Evolutionary conservation across 2,888 invertebrate genomes (phyloP), one percentile per base, ranked within the genome.

Genomic region (Chymomyza amoena): DNA sequence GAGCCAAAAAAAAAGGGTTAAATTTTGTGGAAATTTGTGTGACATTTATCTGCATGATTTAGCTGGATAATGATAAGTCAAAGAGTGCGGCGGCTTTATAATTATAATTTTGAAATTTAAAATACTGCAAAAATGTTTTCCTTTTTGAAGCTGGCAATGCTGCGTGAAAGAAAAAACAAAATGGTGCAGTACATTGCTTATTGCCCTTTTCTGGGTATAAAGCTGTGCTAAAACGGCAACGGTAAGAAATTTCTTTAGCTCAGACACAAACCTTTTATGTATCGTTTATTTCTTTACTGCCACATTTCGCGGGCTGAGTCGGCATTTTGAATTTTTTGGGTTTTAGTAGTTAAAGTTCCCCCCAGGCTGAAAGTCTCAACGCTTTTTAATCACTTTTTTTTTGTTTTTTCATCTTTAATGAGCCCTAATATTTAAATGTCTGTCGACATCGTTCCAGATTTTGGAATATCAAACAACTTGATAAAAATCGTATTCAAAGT

Each of bases 21-120:
- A 70, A 77, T 64, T 70, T 67, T 79, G 82, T 74, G 84, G 80
- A 72, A 72, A 73, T 68, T 76, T 76, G 71, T 70, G 72, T 75
- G 78, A 82, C 80, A 79, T 82, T 87, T 75, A 84, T 73, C 73
- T 39, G n/a, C 15, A 50, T 64, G 20, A 74, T 75, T 67, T 72
- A 75, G n/a, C 4, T 51, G 68, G 20, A 54, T 6, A 15, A 52
- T 16, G 51, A 25, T 57, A 25, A 57, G 57, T 45, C 10, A 45
- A 45, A 3, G 39, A n/a, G 13, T 45, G 13, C 36, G 36, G 7
- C 32, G 39, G 3, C 4, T 45, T 45, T 10, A 13, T 45, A 13
- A 13, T 36, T 36, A 36, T 9, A 45, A 45, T 45, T 45, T 45
- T 45, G 0, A 13, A 45, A 45, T 45, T 45, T 45, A 13, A 45